A percentile compares a stretch with the other conserved stretches of the same genome.
Conservation (phyloP, 2,888 invertebrate species). For the Himalopsyche tibetana region DNA sequence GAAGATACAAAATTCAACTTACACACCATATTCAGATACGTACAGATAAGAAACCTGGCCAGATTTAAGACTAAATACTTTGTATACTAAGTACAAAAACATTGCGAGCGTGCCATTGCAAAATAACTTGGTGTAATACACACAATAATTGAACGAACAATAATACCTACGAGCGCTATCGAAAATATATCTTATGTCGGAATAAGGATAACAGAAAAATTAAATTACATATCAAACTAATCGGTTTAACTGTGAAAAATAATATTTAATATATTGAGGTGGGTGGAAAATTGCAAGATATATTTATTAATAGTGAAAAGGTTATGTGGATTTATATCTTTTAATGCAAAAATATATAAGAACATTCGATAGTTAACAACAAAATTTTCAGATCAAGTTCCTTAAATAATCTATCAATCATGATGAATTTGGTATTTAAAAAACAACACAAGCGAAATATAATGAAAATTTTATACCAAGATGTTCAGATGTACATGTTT, state of each 20-base stretch:
- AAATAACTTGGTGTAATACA: conserved; percentile 50
- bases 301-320: not conserved
- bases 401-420: too few relatives aligned
- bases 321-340: too few relatives aligned
- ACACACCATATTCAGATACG: not conserved
- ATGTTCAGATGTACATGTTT: too few relatives aligned
- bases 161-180: conserved; percentile 13
- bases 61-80: conserved; percentile 41
- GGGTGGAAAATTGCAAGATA: not conserved
- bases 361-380: too few relatives aligned
- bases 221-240: conserved; percentile 44
- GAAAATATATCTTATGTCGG: conserved; percentile 2
- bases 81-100: conserved; percentile 58
- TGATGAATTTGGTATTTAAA: too few relatives aligned
- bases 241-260: not conserved
- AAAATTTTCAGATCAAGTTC: too few relatives aligned
- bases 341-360: too few relatives aligned
- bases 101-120: conserved; percentile 62
- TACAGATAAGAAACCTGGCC: conserved; percentile 22
- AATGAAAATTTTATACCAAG: too few relatives aligned
- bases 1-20: not conserved
- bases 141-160: conserved; percentile 47
- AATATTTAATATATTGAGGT: not conserved
- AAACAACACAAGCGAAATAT: too few relatives aligned
- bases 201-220: not conserved